Evolutionary conservation across 2,113 vertebrate genomes (phyloP).

Genomic region (Lophius piscatorius): DNA sequence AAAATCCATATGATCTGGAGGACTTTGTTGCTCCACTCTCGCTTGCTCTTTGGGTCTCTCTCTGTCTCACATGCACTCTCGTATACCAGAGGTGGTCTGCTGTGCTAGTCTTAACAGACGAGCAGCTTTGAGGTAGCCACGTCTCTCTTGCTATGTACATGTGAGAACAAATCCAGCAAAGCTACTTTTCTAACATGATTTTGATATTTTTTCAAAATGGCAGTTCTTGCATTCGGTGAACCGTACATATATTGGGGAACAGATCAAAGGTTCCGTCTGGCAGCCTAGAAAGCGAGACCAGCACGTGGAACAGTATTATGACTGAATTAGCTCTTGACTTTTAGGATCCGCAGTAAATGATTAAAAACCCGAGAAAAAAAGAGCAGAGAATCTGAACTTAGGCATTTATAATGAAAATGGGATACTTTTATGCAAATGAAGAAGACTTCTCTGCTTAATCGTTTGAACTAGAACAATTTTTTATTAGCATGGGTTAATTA

Average conservation of each 20-base stretch:
- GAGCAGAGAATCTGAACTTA: no score
- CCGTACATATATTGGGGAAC: background rate
- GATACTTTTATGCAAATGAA: no score
- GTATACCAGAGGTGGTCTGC: conserved; percentile 22
- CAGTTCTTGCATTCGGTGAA: background rate
- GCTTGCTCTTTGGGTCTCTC: conserved; percentile 3
- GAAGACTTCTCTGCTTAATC: no score
- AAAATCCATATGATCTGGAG: conserved; percentile 7
- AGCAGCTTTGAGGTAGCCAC: conserved; percentile 5
- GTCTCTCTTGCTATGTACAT: conserved; percentile 2
- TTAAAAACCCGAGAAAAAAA: no score
- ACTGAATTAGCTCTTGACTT: no score
- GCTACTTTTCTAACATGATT: background rate
- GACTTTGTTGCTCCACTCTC: conserved; percentile 16
- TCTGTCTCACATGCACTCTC: conserved; percentile 5
- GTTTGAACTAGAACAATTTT: no score
- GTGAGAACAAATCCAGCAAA: conserved; percentile 10
- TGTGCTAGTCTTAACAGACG: background rate
- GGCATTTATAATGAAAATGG: no score
- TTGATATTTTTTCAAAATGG: background rate
- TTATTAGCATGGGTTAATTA: no score
- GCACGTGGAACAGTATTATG: no score
- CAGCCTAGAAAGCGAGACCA: background rate
- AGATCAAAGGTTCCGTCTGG: background rate
- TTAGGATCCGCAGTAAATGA: no score